Percentiles rank a stretch among this genome's conserved stretches.
These are phyloP conservation scores for Myotis davidii DNA, from an alignment of 2,113 vertebrate species.

Conservation along the genomic window DNA sequence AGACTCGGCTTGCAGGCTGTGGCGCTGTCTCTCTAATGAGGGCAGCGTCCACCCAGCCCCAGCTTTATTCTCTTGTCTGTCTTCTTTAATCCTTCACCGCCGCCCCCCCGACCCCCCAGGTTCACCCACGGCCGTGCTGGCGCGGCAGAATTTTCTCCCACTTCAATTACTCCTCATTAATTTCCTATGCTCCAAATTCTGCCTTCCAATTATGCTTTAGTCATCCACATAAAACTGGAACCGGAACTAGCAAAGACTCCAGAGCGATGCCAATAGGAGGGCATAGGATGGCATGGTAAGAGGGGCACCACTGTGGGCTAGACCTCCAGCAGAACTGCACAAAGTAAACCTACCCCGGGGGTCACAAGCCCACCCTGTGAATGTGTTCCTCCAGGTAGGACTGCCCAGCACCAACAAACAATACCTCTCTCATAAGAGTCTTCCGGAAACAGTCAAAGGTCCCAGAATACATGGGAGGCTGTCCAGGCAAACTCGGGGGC, in stretches of 20 bases:
- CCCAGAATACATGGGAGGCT: conserved; percentile 88
- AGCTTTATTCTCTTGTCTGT: too few species aligned
- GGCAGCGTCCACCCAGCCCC: too few species aligned
- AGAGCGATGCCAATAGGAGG: background rate
- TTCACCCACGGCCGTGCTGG: too few species aligned
- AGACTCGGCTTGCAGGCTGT: too few species aligned
- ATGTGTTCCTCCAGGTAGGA: background rate
- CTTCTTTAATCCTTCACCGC: too few species aligned
- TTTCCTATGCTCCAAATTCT: background rate
- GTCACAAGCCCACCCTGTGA: background rate
- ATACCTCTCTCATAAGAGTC: conserved; percentile 94
- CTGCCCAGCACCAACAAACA: background rate
- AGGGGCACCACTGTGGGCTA: background rate
- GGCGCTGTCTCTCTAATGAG: too few species aligned
- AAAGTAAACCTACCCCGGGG: background rate
- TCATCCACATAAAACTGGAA: background rate
- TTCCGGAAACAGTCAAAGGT: conserved; percentile 97
- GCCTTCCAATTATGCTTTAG: background rate
- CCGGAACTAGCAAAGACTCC: background rate
- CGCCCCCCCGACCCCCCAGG: too few species aligned
- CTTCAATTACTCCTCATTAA: conserved; percentile 28
- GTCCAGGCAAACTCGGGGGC: conserved; percentile 89
- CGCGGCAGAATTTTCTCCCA: background rate
- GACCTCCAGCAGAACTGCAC: background rate
- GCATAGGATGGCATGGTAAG: accelerated